These are phyloP conservation scores for Passer domesticus DNA, from an alignment of 2,113 vertebrate genomes.

Conservation along the genomic window DNA sequence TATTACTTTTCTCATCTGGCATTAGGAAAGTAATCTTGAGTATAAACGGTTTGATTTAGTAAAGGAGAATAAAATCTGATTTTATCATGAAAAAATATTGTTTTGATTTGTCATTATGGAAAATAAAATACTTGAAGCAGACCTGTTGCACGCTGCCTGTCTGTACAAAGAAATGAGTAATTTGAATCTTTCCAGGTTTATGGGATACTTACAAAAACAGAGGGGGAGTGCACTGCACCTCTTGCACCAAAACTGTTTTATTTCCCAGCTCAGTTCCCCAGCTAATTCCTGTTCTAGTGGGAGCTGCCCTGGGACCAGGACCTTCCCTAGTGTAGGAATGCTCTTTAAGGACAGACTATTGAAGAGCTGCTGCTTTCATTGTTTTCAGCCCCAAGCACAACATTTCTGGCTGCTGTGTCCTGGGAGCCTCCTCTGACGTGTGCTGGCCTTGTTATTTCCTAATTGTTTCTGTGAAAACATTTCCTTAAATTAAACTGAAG, in stretches of 20 bases:
- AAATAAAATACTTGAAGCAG: background rate
- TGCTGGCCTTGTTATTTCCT: background rate
- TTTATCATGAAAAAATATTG: background rate
- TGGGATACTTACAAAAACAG: background rate
- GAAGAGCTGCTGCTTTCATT: background rate
- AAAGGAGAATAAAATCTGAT: background rate
- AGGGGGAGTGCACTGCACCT: background rate
- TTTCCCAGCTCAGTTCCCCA: background rate
- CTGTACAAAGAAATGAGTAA: background rate
- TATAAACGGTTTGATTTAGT: background rate
- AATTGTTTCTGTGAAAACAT: background rate
- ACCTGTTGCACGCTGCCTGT: background rate
- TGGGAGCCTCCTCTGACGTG: background rate
- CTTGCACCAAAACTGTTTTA: fast-evolving
- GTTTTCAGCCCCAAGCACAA: background rate
- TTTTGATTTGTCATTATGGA: background rate
- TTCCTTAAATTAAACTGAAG: background rate
- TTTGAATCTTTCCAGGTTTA: background rate
- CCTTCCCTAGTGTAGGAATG: background rate
- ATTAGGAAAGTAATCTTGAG: background rate
- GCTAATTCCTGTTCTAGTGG: background rate
- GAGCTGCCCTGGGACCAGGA: background rate
- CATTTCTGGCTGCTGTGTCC: background rate
- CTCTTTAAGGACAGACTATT: background rate
- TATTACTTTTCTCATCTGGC: background rate